Percentiles rank a stretch among this genome's conserved stretches.
Conservation (phyloP, 2,888 invertebrate species). For the Pachliopta kotzebuea region DNA sequence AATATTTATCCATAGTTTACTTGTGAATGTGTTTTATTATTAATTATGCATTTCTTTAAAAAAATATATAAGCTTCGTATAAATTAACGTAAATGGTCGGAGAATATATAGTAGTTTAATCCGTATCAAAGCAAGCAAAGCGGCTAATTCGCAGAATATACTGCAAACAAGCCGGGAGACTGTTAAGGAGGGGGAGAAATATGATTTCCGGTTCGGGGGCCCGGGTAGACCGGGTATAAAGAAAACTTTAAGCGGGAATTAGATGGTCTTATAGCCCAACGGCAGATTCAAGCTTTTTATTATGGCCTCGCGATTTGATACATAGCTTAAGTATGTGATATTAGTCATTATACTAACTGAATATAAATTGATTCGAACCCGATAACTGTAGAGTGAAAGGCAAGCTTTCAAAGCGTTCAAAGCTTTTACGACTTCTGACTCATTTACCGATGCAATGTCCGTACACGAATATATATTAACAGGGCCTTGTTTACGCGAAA, state of each 20-base stretch:
- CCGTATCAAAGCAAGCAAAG: constrained; percentile 24
- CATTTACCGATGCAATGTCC: constrained; percentile 33
- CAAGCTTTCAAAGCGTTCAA: too few relatives aligned
- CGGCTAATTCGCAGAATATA: constrained; percentile 48
- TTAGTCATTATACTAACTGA: too few relatives aligned
- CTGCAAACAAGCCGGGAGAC: constrained; percentile 49
- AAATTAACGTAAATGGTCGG: constrained; percentile 16
- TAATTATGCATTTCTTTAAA: not conserved
- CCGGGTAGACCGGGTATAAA: constrained; percentile 38
- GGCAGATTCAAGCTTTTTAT: constrained; percentile 38
- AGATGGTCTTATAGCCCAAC: constrained; percentile 43
- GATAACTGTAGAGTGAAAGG: too few relatives aligned
- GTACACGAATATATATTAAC: constrained; percentile 38
- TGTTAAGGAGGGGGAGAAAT: constrained; percentile 49
- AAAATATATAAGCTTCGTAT: not conserved
- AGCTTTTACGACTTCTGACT: too few relatives aligned
- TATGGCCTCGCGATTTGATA: too few relatives aligned
- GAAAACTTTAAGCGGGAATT: constrained; percentile 53
- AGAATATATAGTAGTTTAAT: constrained; percentile 23
- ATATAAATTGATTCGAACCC: too few relatives aligned
- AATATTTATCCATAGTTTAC: too few relatives aligned
- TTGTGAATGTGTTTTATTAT: too few relatives aligned
- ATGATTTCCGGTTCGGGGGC: constrained; percentile 46
- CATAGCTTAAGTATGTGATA: too few relatives aligned
- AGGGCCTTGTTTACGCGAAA: constrained; percentile 29